Evolutionary conservation across 2,797 vertebrate species (phyloP).

Genomic region (Brotogeris chrysoptera): DNA sequence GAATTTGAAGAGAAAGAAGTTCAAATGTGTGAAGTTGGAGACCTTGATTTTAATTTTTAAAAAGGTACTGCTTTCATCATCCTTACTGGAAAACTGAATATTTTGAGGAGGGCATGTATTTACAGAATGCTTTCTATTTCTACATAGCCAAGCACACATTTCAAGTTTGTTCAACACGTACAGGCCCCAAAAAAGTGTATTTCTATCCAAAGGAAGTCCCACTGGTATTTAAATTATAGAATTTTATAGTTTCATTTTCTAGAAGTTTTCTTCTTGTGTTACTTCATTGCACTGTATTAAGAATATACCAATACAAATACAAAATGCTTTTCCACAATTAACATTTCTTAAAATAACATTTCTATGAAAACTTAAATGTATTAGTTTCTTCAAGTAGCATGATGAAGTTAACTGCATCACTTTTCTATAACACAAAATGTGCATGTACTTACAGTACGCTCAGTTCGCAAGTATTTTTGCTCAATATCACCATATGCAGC

Average conservation of each 20-base stretch:
- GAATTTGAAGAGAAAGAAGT: not conserved
- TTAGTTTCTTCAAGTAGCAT: not conserved
- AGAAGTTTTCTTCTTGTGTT: not conserved
- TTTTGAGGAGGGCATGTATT: not conserved
- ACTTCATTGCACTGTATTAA: not conserved
- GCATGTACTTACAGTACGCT: not conserved
- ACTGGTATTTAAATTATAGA: not conserved
- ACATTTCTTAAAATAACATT: not conserved
- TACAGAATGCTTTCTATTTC: not conserved
- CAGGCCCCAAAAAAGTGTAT: not conserved
- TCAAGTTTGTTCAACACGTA: not conserved
- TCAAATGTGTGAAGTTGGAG: not conserved
- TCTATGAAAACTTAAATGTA: not conserved
- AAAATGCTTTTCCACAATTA: not conserved
- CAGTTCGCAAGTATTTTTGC: not conserved
- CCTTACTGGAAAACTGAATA: not conserved
- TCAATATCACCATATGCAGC: not conserved
- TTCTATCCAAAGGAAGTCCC: not conserved
- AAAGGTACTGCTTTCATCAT: not conserved
- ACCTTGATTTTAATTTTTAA: not conserved
- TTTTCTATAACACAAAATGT: not conserved
- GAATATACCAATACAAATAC: not conserved
- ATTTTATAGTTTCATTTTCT: not conserved
- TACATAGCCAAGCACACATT: not conserved
- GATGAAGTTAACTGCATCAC: not conserved